Evolutionary conservation across 2,113 vertebrate species (phyloP).

Genomic region (Lycaon pictus): DNA sequence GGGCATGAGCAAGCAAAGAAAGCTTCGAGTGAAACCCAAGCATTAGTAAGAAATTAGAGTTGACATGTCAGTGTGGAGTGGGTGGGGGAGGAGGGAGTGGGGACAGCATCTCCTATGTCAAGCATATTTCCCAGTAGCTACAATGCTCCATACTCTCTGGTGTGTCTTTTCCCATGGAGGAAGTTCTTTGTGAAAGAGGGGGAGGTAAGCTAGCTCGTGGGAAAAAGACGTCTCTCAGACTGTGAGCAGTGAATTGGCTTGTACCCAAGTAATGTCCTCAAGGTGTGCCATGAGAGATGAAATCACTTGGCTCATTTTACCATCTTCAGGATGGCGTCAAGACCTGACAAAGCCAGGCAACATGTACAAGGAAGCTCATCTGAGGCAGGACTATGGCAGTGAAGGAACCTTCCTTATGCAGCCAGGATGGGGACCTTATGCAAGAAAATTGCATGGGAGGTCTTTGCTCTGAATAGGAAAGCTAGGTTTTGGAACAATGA

Average conservation of each 20-base stretch:
- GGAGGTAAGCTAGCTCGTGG: slow-evolving; percentile 49
- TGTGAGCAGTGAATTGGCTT: slow-evolving; percentile 42
- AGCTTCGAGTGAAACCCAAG: slow-evolving; percentile 68
- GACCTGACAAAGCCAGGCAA: slow-evolving; percentile 36
- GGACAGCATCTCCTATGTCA: slow-evolving; percentile 46
- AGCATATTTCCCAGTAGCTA: neutral
- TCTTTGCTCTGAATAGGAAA: slow-evolving; percentile 2
- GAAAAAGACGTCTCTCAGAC: slow-evolving; percentile 56
- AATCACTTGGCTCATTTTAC: slow-evolving; percentile 62
- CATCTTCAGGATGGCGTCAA: neutral
- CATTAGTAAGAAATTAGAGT: slow-evolving; percentile 62
- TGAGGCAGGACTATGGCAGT: neutral
- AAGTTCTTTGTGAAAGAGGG: slow-evolving; percentile 65
- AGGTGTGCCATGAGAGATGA: slow-evolving; percentile 58
- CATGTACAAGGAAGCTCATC: slow-evolving; percentile 58
- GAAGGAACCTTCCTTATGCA: neutral
- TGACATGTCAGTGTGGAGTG: slow-evolving; percentile 33
- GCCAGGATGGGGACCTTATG: neutral
- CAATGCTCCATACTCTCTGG: slow-evolving; percentile 61
- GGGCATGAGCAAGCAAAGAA: slow-evolving; percentile 9
- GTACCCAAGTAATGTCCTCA: slow-evolving; percentile 51
- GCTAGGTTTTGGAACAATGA: neutral
- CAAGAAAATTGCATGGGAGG: neutral
- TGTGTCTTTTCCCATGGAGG: slow-evolving; percentile 54
- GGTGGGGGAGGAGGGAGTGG: slow-evolving; percentile 33